Evolutionary conservation across 2,888 invertebrate species (phyloP), one percentile per base, ranked within the genome.

Genomic region (Limnephilus marmoratus): DNA sequence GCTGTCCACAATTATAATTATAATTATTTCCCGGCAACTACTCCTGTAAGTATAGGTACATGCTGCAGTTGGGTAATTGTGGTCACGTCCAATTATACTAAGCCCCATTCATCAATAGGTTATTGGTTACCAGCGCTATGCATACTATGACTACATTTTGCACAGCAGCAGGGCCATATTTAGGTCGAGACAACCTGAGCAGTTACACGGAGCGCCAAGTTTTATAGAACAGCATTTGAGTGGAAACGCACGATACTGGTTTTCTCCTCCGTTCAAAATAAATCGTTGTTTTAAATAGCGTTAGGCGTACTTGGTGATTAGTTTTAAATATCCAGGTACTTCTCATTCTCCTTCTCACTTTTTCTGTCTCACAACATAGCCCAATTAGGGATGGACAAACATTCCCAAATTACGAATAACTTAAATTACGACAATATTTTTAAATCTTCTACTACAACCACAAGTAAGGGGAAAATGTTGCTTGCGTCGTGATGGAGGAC

Each of bases 51-150:
- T 11, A 18, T 83, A 31, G 31, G 31, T 31, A 24, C 37, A 24
- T 34, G 34, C 31, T 34, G 82, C 34, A 34, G 13, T 83, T 34
- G 4, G 37, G 83, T 83, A 37, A 83, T 83, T 83, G 37, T 83
- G 24, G 37, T 9, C 83, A 83, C 83, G 37, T 37, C 83, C 83
- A 83, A 83, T 83, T 83, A 83, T 41, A 83, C 37, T 18, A 18
- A 31, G 83, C 11, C 83, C 24, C 31, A 37, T 83, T 37, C 83
- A 37, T 83, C 83, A 83, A 37, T 83, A 18, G 24, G 24, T 37
- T 37, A 83, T 37, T 83, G 83, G 83, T n/a, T 41, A 83, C 37
- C 37, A n/a, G 83, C 31, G 34, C 18, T 11, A 12, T 83, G 2
- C 82, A 34, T 37, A 82, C 82, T 29, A 15, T 29, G 34, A 2